Conservation (phyloP, 2,113 vertebrate species). For the Sceloporus undulatus region DNA sequence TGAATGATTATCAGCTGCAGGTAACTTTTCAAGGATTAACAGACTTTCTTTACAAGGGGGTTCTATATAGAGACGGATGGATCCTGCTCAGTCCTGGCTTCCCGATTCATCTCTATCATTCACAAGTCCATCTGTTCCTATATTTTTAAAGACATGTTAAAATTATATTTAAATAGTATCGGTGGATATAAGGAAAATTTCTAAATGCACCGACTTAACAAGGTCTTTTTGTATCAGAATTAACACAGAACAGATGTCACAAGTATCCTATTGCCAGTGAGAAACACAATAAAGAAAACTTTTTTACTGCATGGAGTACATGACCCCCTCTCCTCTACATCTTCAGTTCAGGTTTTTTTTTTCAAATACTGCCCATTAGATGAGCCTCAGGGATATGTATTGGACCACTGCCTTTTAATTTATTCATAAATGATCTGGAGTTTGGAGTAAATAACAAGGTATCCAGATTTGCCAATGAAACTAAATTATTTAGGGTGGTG, state of each 20-base stretch:
- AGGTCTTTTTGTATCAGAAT: background rate
- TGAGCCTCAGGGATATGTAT: no score
- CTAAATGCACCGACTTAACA: no score
- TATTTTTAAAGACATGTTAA: no score
- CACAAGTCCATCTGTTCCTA: no score
- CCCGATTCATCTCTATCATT: no score
- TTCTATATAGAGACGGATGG: background rate
- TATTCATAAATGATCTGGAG: no score
- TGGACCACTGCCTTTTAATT: no score
- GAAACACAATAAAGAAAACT: background rate
- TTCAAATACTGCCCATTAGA: background rate
- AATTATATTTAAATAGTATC: no score
- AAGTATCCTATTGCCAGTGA: background rate
- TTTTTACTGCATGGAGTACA: background rate
- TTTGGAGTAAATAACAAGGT: no score
- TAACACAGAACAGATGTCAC: background rate
- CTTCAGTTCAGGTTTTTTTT: background rate
- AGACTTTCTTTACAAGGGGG: background rate
- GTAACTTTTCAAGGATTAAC: background rate
- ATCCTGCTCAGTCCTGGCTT: background rate
- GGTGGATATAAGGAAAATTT: background rate
- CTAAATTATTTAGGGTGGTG: no score
- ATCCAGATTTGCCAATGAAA: no score
- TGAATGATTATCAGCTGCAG: background rate
- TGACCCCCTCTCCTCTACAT: background rate